Percentiles rank a stretch among this genome's conserved stretches.
Conservation (phyloP, 2,797 vertebrate species). For the Dipus sagitta region DNA sequence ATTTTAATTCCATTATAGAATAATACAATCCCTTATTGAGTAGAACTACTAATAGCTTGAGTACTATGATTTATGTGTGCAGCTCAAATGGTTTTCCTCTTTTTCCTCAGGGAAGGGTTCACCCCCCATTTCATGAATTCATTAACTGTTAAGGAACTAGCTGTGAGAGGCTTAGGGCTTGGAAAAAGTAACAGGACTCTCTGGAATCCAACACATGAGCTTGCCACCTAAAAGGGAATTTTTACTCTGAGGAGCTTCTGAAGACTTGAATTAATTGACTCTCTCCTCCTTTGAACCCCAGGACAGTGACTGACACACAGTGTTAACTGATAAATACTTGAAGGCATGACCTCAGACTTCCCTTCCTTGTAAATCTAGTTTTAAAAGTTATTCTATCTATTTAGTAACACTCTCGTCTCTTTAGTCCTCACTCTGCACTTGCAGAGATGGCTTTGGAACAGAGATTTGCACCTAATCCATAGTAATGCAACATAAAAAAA, state of each 20-base stretch:
- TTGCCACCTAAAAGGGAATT: neutral
- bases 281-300: neutral
- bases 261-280: neutral
- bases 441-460: constrained; percentile 6
- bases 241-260: neutral
- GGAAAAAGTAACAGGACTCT: neutral
- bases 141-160: constrained; percentile 26
- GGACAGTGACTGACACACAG: neutral
- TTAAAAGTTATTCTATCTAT: neutral
- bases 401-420: constrained; percentile 29
- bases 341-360: neutral
- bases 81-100: neutral
- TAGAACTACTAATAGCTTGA: neutral
- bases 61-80: constrained; percentile 5
- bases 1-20: neutral
- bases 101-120: neutral
- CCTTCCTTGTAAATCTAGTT: neutral
- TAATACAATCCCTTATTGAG: neutral
- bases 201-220: neutral
- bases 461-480: neutral
- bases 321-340: neutral
- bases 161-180: neutral
- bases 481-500: constrained; percentile 53
- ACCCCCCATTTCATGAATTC: neutral
- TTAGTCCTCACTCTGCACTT: neutral